These are phyloP conservation scores for Hylaea fasciaria DNA, from an alignment of 2,888 invertebrate species.

Conservation along the genomic window DNA sequence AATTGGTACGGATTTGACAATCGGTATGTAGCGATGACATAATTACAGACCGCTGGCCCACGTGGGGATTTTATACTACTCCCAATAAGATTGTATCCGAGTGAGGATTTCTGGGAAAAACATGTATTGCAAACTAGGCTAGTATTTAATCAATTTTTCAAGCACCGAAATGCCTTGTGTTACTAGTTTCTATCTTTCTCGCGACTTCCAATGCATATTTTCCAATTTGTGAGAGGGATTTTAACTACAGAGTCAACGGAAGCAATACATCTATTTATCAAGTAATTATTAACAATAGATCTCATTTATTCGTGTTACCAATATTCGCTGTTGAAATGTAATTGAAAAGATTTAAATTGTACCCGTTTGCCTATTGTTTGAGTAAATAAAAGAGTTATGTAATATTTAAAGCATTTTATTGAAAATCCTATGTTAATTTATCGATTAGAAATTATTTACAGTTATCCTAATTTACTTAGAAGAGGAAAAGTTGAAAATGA, in stretches of 20 bases:
- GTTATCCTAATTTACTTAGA: slow-evolving; percentile 2
- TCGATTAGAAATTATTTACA: slow-evolving; percentile 36
- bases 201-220: slow-evolving; percentile 30
- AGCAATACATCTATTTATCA: slow-evolving; percentile 38
- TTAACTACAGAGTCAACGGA: slow-evolving; percentile 32
- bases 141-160: slow-evolving; percentile 8
- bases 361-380: slow-evolving; percentile 44
- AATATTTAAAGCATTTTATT: slow-evolving; percentile 36
- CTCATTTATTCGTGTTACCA: slow-evolving; percentile 45
- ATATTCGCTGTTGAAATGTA: slow-evolving; percentile 36
- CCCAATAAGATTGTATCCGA: no score
- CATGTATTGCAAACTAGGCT: slow-evolving; percentile 2
- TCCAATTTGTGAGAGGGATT: slow-evolving; percentile 42
- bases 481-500: neutral
- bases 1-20: no score
- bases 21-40: no score
- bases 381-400: slow-evolving; percentile 43
- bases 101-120: no score
- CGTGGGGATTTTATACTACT: no score
- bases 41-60: no score
- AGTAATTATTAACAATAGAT: slow-evolving; percentile 42
- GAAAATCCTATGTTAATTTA: slow-evolving; percentile 6
- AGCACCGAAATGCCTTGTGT: slow-evolving; percentile 31
- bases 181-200: slow-evolving; percentile 38
- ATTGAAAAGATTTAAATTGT: slow-evolving; percentile 39